A percentile compares a stretch with the other conserved stretches of the same genome.
Evolutionary conservation across 2,113 vertebrate species (phyloP).

Genomic region (Callocephalon fimbriatum): DNA sequence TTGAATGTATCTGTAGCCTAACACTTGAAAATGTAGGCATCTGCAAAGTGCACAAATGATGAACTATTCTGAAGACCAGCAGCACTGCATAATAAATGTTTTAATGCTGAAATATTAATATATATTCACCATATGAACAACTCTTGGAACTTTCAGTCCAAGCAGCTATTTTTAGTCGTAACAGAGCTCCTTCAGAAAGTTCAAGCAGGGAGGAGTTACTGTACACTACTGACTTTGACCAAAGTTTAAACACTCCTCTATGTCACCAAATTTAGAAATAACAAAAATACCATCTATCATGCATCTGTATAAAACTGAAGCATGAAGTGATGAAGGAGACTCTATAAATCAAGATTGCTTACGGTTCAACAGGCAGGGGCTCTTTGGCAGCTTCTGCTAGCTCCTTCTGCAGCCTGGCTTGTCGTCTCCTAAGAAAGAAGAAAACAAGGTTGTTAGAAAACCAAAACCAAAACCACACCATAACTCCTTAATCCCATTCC

Average conservation of each 20-base stretch:
- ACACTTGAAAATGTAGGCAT: not conserved
- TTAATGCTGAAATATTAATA: not conserved
- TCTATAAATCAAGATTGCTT: conserved; percentile 69
- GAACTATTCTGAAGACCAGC: not conserved
- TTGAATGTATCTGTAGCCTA: not conserved
- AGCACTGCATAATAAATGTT: not conserved
- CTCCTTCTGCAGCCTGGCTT: conserved; percentile 95
- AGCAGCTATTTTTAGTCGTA: not conserved
- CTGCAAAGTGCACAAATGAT: not conserved
- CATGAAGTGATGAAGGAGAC: not conserved
- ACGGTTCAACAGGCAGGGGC: conserved; percentile 91
- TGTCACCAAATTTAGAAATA: not conserved
- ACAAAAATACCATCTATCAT: not conserved
- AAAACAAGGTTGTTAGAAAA: not conserved
- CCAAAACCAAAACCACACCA: not conserved
- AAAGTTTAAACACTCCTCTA: not conserved
- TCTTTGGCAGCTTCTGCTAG: conserved; percentile 97
- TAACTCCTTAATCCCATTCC: not conserved
- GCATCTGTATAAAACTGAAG: not conserved
- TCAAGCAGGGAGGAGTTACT: not conserved
- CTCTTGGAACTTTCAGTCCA: not conserved
- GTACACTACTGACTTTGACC: not conserved
- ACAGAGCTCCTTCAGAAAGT: not conserved
- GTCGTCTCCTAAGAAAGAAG: conserved; percentile 82
- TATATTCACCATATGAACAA: not conserved